Conservation (phyloP, 2,888 invertebrate genomes). For the Drosophila pegasa region DNA sequence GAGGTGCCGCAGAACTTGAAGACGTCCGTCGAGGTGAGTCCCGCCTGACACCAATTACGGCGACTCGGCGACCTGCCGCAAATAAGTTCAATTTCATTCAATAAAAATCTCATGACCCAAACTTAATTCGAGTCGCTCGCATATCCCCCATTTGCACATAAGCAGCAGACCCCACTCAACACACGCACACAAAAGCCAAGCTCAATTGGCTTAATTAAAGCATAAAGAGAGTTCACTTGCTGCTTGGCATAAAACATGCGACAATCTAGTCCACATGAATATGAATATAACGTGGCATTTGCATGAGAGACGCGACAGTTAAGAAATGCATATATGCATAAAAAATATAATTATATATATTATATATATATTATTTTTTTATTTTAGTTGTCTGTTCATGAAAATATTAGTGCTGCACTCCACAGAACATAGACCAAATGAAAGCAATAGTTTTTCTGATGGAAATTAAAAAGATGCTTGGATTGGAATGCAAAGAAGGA, state of each 20-base stretch:
- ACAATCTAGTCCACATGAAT: conserved; percentile 19
- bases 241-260: conserved; percentile 34
- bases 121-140: conserved; percentile 55
- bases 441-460: no score
- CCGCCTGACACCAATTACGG: conserved; percentile 27
- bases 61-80: not conserved
- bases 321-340: conserved; percentile 8
- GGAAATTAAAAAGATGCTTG: no score
- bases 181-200: conserved; percentile 4
- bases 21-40: conserved; percentile 83
- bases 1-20: conserved; percentile 84
- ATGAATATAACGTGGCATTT: conserved; percentile 9
- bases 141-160: conserved; percentile 20
- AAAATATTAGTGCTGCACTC: no score
- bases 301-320: not conserved
- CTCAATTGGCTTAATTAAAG: conserved; percentile 80
- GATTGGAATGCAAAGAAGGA: no score
- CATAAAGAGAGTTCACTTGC: conserved; percentile 72
- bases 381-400: no score
- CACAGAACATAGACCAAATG: no score
- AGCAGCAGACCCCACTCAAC: conserved; percentile 9
- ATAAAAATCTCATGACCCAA: conserved; percentile 61
- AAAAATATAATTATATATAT: not conserved
- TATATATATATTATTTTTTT: not conserved
- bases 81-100: conserved; percentile 64